Evolutionary conservation across 2,113 vertebrate species (phyloP).

Genomic region (Sula dactylatra): DNA sequence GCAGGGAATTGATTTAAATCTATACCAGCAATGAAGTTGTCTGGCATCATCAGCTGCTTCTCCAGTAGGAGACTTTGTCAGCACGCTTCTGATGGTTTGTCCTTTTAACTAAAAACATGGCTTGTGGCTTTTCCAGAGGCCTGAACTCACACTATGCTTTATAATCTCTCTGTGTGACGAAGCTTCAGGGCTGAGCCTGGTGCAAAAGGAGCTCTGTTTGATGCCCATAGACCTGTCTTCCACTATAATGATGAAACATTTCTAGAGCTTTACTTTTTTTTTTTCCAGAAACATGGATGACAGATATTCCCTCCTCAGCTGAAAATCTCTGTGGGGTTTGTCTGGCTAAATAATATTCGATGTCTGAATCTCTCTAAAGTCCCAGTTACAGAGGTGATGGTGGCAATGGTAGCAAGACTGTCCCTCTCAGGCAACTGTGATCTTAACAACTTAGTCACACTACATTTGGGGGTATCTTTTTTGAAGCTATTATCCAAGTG

Average conservation of each 20-base stretch:
- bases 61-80: background rate
- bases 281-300: background rate
- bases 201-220: background rate
- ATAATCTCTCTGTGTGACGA: background rate
- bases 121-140: background rate
- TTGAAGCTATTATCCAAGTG: background rate
- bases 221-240: background rate
- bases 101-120: background rate
- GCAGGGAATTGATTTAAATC: constrained; percentile 1
- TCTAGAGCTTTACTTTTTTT: background rate
- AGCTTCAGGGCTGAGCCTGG: background rate
- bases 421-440: background rate
- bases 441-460: background rate
- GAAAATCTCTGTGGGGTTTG: background rate
- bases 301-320: background rate
- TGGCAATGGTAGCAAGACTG: background rate
- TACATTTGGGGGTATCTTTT: background rate
- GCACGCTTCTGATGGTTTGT: background rate
- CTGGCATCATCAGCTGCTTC: background rate
- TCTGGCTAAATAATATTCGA: background rate
- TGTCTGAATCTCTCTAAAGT: background rate
- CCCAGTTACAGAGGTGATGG: background rate
- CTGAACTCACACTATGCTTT: background rate
- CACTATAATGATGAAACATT: background rate
- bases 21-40: background rate